A percentile compares a stretch with the other conserved stretches of the same genome.
Conservation (phyloP, 2,888 invertebrate species). For the Lithophane semibrunnea region DNA sequence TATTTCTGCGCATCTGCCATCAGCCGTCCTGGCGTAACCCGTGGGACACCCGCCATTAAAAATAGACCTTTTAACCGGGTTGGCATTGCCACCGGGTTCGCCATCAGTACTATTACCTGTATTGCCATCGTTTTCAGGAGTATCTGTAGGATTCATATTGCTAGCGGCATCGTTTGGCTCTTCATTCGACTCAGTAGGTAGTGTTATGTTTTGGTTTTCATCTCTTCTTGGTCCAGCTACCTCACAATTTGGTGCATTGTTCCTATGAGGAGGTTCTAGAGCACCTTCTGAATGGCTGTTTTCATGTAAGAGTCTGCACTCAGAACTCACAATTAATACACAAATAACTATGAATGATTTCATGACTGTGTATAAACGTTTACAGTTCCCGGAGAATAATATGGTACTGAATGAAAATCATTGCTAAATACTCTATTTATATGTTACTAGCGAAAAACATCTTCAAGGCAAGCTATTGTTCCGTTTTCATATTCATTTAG, state of each 20-base stretch:
- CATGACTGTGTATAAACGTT: slow-evolving; percentile 39
- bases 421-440: not conserved
- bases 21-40: slow-evolving; percentile 34
- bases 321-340: slow-evolving; percentile 34
- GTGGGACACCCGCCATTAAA: slow-evolving; percentile 39
- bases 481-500: no score
- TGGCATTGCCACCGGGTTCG: not conserved
- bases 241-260: no score
- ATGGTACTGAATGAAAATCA: slow-evolving; percentile 10
- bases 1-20: slow-evolving; percentile 40
- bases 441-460: no score
- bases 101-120: not conserved
- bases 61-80: not conserved
- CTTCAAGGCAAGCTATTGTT: no score
- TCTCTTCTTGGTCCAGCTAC: no score
- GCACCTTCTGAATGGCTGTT: not conserved
- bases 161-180: not conserved
- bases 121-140: not conserved
- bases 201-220: slow-evolving; percentile 25
- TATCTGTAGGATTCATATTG: slow-evolving; percentile 13
- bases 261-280: not conserved
- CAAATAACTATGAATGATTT: slow-evolving; percentile 41
- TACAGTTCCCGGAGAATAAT: slow-evolving; percentile 31
- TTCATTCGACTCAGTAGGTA: not conserved
- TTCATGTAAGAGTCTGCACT: slow-evolving; percentile 52